Base-by-base conservation (phyloP, 2,797 vertebrate genomes). In the Sciurus vulgaris region DNA sequence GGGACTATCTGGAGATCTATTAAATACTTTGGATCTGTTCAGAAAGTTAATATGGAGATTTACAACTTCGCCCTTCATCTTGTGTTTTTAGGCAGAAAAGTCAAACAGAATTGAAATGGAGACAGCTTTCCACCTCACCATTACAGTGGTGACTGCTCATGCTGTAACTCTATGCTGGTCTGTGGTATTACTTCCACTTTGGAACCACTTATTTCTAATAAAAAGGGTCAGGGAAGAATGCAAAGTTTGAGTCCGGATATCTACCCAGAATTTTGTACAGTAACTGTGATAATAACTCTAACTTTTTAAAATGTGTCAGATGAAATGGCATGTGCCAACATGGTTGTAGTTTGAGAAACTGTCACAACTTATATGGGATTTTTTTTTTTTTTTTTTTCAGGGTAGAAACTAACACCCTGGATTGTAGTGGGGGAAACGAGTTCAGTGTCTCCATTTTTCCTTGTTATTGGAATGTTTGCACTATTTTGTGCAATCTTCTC, bases 191-290 rank as follows among this genome's bases (percentile, higher is more conserved):
- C 86, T 97, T 96, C 94, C 86, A 86, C 89, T 96, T 81, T n/a
- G n/a, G 89, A 97, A 73, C 86, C 89, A 49, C 41, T 77, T 91
- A 56, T 69, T 91, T 95, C 79, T 96, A 97, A 97, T 97, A 98
- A 97, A 98, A 96, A 88, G 63, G 97, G 96, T 97, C 97, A 96
- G 91, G 92, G 86, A 97, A 93, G 96, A 98, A 96, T 87, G 96
- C 84, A 93, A 72, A 78, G 47, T 95, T 94, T 86, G 73, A 96
- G 89, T 92, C 89, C 86, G 84, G 78, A 24, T 96, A 85, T 95
- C 95, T 96, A 91, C 84, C 69, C 81, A 65, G 51, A 61, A 93
- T 94, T 92, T 93, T 96, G 94, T 90, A 77, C 83, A 88, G 89
- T 93, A 94, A 95, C 94, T 94, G 76, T 92, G 94, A 73, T 7